These are phyloP conservation scores for Calameuta idolon DNA, from an alignment of 2,888 invertebrate genomes.

Conservation along the genomic window DNA sequence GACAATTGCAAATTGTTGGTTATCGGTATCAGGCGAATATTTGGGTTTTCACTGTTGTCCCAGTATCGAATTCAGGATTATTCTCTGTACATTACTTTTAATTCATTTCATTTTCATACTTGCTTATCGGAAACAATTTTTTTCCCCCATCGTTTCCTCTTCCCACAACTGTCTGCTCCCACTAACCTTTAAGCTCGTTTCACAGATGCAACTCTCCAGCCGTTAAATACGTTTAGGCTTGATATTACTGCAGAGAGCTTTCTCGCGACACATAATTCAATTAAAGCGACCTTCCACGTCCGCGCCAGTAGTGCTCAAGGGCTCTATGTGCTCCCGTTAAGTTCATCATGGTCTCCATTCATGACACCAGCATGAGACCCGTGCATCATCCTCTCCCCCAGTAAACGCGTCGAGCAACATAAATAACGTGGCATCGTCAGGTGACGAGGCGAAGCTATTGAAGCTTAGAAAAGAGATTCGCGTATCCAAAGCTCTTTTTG, in stretches of 20 bases:
- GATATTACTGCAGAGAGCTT: conserved; percentile 19
- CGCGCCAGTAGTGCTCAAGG: conserved; percentile 20
- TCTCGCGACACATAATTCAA: conserved; percentile 27
- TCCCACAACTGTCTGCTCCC: background rate
- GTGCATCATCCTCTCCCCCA: background rate
- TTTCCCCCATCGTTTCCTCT: background rate
- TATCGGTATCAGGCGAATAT: background rate
- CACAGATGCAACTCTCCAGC: background rate
- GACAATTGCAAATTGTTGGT: background rate
- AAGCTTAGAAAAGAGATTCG: background rate
- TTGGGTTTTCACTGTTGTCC: background rate
- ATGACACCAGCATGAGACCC: background rate
- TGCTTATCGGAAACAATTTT: background rate
- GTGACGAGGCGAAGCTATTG: background rate
- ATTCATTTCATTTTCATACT: background rate
- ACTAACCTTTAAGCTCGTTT: background rate
- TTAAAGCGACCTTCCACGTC: conserved; percentile 34
- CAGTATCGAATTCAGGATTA: background rate
- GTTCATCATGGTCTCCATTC: conserved; percentile 19
- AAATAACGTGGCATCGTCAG: background rate
- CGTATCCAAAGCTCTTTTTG: background rate
- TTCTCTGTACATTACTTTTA: background rate
- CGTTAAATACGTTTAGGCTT: background rate
- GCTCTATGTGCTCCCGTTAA: conserved; percentile 22
- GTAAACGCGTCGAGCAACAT: background rate